Evolutionary conservation across 2,797 vertebrate genomes (phyloP).

Genomic region (Hydrophis major): DNA sequence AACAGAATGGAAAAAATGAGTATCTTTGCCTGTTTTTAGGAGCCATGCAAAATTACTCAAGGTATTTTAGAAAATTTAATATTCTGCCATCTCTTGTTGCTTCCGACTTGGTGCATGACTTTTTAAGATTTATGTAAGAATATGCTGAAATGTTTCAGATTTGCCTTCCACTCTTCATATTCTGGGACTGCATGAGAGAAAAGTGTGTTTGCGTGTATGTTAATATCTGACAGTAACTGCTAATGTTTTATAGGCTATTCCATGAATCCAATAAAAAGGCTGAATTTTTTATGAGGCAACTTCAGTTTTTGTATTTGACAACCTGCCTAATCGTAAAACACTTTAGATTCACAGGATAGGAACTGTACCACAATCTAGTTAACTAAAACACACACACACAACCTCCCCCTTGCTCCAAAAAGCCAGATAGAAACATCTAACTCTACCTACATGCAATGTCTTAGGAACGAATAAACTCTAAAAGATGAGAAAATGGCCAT

Average conservation of each 20-base stretch:
- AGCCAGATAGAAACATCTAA: not conserved
- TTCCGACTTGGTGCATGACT: slow-evolving; percentile 67
- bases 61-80: slow-evolving; percentile 24
- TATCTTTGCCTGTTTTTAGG: not conserved
- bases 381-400: no score
- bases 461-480: slow-evolving; percentile 5
- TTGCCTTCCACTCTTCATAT: not conserved
- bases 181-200: not conserved
- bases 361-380: not conserved
- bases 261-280: slow-evolving; percentile 67
- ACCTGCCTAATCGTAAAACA: no score
- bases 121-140: slow-evolving; percentile 75
- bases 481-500: slow-evolving; percentile 1
- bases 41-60: slow-evolving; percentile 16
- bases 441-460: not conserved
- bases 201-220: slow-evolving; percentile 50
- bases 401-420: not conserved
- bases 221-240: slow-evolving; percentile 59
- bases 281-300: slow-evolving; percentile 24
- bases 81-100: slow-evolving; percentile 34
- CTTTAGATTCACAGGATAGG: not conserved
- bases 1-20: not conserved
- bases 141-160: slow-evolving; percentile 67
- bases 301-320: not conserved
- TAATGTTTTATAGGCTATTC: slow-evolving; percentile 66